phyloP scores from a whole-genome alignment of 1,140 invertebrate genomes.

The Drosophila albomicans region DNA sequence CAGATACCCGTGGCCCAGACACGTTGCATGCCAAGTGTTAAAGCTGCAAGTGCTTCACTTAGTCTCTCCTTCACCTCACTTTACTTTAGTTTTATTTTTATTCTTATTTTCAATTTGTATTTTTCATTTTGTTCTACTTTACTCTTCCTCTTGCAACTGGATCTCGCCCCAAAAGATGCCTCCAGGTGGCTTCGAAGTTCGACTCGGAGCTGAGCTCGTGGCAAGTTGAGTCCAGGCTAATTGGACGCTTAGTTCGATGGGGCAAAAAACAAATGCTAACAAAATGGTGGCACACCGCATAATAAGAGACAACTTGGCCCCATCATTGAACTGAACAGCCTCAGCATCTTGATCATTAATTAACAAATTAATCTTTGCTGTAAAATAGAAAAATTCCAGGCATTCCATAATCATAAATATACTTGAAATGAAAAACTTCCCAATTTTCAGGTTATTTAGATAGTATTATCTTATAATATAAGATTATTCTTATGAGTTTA shows the following conservation, averaged over 20 bases:
- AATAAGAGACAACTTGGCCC: conserved; percentile 8
- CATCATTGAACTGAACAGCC: neutral
- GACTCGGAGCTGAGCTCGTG: neutral
- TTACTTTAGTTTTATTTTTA: neutral
- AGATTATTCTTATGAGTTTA: too few species aligned
- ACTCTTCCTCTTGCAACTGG: neutral
- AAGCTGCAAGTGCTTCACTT: conserved; percentile 72
- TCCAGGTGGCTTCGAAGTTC: neutral
- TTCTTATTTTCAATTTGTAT: too few species aligned
- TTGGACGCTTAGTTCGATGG: conserved; percentile 33
- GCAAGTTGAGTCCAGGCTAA: conserved; percentile 29
- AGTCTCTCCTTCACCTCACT: neutral
- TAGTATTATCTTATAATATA: too few species aligned
- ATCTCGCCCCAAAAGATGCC: neutral
- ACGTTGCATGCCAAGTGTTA: conserved; percentile 66
- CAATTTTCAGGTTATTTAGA: too few species aligned
- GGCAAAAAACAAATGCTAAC: conserved; percentile 11
- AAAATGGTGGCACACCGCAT: conserved; percentile 28
- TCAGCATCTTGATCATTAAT: neutral
- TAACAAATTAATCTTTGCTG: conserved; percentile 4
- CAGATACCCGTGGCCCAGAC: conserved; percentile 65
- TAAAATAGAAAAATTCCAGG: neutral
- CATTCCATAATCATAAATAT: too few species aligned
- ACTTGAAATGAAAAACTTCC: too few species aligned
- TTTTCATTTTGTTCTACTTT: too few species aligned